A percentile compares a stretch with the other conserved stretches of the same genome.
Evolutionary conservation across 1,140 invertebrate species (phyloP).

Genomic region (Phthorimaea operculella): DNA sequence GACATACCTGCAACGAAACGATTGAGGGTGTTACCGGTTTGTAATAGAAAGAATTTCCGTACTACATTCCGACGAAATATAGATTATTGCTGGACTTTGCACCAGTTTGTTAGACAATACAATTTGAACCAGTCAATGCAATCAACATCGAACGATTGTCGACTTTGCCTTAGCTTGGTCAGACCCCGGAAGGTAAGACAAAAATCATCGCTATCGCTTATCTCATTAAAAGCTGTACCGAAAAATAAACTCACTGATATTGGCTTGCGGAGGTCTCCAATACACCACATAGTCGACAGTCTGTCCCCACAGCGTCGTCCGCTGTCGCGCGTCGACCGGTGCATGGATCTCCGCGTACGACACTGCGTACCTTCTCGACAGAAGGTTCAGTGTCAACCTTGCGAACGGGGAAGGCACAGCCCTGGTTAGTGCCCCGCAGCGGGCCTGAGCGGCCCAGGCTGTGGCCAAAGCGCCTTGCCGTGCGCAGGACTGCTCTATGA

Average conservation of each 20-base stretch:
- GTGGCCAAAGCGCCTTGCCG: constrained; percentile 76
- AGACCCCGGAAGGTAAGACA: too few species aligned
- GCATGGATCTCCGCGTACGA: constrained; percentile 77
- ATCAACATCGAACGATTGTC: too few species aligned
- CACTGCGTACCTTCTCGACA: constrained; percentile 78
- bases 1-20: constrained; percentile 73
- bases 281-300: constrained; percentile 75
- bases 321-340: constrained; percentile 46
- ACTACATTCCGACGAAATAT: too few species aligned
- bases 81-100: too few species aligned
- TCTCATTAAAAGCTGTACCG: too few species aligned
- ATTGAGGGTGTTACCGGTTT: too few species aligned
- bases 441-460: constrained; percentile 74
- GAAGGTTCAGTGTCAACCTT: constrained; percentile 73
- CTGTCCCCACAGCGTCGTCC: constrained; percentile 74
- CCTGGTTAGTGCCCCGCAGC: constrained; percentile 74
- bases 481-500: constrained; percentile 70
- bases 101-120: too few species aligned
- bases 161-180: too few species aligned
- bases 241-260: constrained; percentile 73
- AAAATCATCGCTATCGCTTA: too few species aligned
- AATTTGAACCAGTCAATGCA: too few species aligned
- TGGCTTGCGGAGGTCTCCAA: constrained; percentile 83
- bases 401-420: constrained; percentile 75
- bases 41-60: too few species aligned